Base-by-base conservation (phyloP, 1,140 invertebrate genomes). In the Ericerus pela region DNA sequence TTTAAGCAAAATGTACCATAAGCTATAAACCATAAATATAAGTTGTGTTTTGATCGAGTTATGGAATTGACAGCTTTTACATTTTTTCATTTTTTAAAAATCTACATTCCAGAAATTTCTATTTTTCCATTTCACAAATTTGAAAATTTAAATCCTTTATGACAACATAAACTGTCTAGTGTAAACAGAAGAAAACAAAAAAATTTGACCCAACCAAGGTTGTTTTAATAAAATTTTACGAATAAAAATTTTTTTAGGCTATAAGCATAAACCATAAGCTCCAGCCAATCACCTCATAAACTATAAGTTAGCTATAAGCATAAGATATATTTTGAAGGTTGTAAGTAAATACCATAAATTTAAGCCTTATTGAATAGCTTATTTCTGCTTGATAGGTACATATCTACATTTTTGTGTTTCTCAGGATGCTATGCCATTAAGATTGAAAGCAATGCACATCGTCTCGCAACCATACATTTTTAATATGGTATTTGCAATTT, bases 401-500 rank as follows among this genome's bases (percentile, higher is more conserved):
- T 12, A 12, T 12, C 41, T 10, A 47, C 20, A 38, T 54, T 58
- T 1, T 27, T 54, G 14, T 59, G n/a, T n/a, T 59, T 70, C 69
- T 22, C 69, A 84, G 80, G 71, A 79, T 58, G 77, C 78, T 59
- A 69, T 79, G 28, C 82, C 84, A 0, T 62, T 73, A 29, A 76
- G 88, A 62, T 71, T 93, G 18, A 92, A 92, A 71, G 83, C 81
- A 47, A 76, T 92, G 43, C 88, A 92, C 64, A 79, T 91, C 53
- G 73, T 93, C 2, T 90, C 93, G 67, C 86, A 92, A 68, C 86
- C 88, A 0, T 84, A 81, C 62, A 73, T 92, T 52, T 92, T 92
- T 69, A 88, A 89, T 64, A 80, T 88, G 71, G 78, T 93, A 1
- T 92, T 89, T 67, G 74, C 81, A 10, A 72, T 93, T 18, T 85